These are phyloP conservation scores for Tachysurus fulvidraco DNA, from an alignment of 2,113 vertebrate species.

Conservation along the genomic window DNA sequence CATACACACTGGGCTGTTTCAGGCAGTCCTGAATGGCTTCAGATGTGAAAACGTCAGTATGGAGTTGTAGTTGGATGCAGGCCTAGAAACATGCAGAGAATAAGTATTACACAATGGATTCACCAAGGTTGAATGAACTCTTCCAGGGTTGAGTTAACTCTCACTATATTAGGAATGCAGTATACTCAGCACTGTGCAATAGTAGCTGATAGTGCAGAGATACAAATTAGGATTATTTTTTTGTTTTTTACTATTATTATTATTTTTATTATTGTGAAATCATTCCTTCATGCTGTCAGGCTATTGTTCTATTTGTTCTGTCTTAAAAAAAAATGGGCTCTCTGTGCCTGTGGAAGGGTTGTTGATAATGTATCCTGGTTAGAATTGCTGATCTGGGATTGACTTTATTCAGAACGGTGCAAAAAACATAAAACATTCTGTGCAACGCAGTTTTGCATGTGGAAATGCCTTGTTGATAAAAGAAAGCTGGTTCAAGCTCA, in stretches of 20 bases:
- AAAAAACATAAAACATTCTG: not conserved
- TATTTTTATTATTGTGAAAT: not conserved
- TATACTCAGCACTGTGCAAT: not conserved
- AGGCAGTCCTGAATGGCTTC: slow-evolving; percentile 31
- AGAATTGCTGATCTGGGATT: not conserved
- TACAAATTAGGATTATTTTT: not conserved
- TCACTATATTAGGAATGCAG: not conserved
- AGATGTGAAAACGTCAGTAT: slow-evolving; percentile 42
- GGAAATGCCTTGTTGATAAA: not conserved
- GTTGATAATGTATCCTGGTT: not conserved
- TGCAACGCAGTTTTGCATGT: not conserved
- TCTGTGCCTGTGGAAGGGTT: not conserved
- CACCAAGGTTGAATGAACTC: slow-evolving; percentile 8
- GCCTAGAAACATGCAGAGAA: slow-evolving; percentile 20
- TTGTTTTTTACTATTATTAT: not conserved
- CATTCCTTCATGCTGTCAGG: not conserved
- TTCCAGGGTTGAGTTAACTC: slow-evolving; percentile 3
- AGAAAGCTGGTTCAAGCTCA: not conserved
- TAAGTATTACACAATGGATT: slow-evolving; percentile 34
- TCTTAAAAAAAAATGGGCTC: not conserved
- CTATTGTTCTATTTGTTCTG: not conserved
- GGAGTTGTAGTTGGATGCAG: slow-evolving; percentile 31
- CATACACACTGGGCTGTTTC: slow-evolving; percentile 25
- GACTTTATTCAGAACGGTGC: not conserved
- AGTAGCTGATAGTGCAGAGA: not conserved